Percentiles rank a stretch among this genome's conserved stretches.
These are phyloP conservation scores for Sebastes hubbsi DNA, from an alignment of 2,797 vertebrate species.

Conservation along the genomic window DNA sequence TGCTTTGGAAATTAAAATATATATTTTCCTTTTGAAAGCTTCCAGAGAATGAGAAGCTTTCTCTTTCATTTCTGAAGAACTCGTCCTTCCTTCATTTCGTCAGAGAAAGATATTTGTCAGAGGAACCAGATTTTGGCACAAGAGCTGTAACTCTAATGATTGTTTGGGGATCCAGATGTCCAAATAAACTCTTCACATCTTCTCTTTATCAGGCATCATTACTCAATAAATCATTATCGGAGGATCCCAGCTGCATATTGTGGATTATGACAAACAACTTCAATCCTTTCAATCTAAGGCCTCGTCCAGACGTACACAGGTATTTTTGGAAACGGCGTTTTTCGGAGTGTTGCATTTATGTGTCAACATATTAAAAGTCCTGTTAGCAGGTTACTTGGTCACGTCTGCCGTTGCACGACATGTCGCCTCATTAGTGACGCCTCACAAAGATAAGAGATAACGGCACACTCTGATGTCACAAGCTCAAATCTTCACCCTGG, in stretches of 20 bases:
- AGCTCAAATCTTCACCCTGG: too few relatives aligned
- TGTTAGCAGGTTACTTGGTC: too few relatives aligned
- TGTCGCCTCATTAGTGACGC: too few relatives aligned
- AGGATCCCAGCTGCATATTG: not conserved
- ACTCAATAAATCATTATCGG: not conserved
- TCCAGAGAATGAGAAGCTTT: not conserved
- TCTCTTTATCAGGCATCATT: not conserved
- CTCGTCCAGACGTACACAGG: too few relatives aligned
- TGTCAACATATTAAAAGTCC: too few relatives aligned
- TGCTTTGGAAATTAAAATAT: not conserved
- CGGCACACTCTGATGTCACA: too few relatives aligned
- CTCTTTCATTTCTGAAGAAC: not conserved
- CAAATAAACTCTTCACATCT: not conserved
- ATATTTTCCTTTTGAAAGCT: not conserved
- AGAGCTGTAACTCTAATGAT: not conserved
- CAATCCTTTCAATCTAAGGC: not conserved
- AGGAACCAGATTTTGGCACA: slow-evolving; percentile 14
- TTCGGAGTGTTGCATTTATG: too few relatives aligned
- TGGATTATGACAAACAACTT: not conserved
- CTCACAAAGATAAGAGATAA: too few relatives aligned
- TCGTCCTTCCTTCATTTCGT: not conserved
- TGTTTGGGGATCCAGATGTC: slow-evolving; percentile 1
- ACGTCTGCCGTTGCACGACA: too few relatives aligned
- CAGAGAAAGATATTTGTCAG: not conserved
- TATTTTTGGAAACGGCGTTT: too few relatives aligned